Evolutionary conservation across 2,113 vertebrate genomes (phyloP), one percentile per base, ranked within the genome.

Genomic region (Piaya cayana): DNA sequence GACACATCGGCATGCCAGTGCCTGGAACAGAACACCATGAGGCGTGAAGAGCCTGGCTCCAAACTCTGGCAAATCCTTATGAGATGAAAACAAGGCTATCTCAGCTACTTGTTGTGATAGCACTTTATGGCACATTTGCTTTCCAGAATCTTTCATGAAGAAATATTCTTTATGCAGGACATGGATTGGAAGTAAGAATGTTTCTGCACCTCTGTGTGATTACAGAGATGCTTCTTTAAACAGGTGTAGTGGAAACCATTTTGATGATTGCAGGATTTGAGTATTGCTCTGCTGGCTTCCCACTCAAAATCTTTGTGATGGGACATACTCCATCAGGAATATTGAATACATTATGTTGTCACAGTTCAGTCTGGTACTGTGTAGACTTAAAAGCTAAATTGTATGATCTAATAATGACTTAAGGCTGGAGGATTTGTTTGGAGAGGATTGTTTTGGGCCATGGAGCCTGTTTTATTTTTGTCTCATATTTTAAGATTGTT

Each of bases 141-240:
- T 82, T 86, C 49, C 52, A 86, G 70, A 65, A 71, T 12, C 15
- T 65, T 80, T 79, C 30, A 19, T 36, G 49, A 90, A 84, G 64
- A 68, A 88, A 79, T 49, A 43, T 15, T 77, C 68, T 76, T 23
- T 22, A 8, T 0, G 7, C 2, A 17, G 27, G 49, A 12, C 30
- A 21, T 2, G 6, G 68, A 45, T 50, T 0, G 0, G 47, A 76
- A 50, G 26, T 26, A 43, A 2, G 5, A 32, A 29, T 0, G 0
- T 58, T 75, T 89, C 47, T 16, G 12, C 5, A 2, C 30, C 12
- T 81, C 10, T 3, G 2, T 0, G 2, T 0, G 3, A 5, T 39
- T 77, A 13, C n/a, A 50, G 56, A 78, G 19, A 16, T 47, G n/a
- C 34, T 68, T 59, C n/a, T 78, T 21, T 49, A 69, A 86, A 37